Conservation (phyloP, 2,113 vertebrate species). For the Thunnus thynnus region DNA sequence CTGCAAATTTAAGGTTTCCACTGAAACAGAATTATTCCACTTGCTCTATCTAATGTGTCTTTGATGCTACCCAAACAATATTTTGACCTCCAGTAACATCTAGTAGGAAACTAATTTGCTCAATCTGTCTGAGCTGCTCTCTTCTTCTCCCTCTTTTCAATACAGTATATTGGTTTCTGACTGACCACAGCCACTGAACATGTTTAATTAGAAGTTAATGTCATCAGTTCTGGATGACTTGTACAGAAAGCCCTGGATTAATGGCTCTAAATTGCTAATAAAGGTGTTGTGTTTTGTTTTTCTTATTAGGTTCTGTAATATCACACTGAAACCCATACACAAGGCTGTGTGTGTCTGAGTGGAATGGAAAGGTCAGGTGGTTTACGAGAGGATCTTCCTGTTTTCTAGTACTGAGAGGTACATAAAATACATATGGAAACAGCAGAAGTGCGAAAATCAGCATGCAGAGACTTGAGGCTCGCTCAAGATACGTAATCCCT, state of each 20-base stretch:
- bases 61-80: background rate
- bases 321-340: background rate
- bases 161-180: background rate
- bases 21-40: slow-evolving; percentile 19
- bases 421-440: background rate
- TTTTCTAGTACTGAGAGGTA: background rate
- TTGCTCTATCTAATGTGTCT: slow-evolving; percentile 20
- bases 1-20: slow-evolving; percentile 21
- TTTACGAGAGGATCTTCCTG: background rate
- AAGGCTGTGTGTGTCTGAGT: background rate
- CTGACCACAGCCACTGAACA: background rate
- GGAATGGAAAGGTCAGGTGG: background rate
- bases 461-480: background rate
- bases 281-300: background rate
- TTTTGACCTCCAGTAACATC: slow-evolving; percentile 18
- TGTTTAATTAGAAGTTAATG: slow-evolving; percentile 18
- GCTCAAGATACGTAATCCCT: slow-evolving; percentile 14
- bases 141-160: background rate
- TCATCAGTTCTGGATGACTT: background rate
- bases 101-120: background rate
- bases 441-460: slow-evolving; percentile 4
- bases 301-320: background rate
- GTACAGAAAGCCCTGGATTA: background rate
- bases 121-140: background rate
- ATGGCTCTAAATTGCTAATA: background rate